Evolutionary conservation across 2,888 invertebrate genomes (phyloP).

Genomic region (Lasioglossum leucozonium): DNA sequence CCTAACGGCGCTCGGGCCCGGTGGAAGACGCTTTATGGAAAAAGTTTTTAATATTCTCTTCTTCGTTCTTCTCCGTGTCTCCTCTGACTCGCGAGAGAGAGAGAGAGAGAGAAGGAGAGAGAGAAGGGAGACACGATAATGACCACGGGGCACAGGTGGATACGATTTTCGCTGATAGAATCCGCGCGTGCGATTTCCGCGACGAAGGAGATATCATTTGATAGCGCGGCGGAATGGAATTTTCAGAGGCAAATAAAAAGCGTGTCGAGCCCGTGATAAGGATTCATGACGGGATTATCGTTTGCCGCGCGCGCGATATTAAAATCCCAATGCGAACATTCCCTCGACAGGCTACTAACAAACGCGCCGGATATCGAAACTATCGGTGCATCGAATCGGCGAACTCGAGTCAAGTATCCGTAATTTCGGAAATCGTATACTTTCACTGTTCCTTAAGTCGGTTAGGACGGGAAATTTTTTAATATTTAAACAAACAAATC

Average conservation of each 20-base stretch:
- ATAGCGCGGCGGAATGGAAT: constrained; percentile 37
- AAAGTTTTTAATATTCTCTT: constrained; percentile 71
- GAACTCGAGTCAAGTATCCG: too few relatives aligned
- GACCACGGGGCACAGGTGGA: constrained; percentile 67
- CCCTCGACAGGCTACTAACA: neutral
- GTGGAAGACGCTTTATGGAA: constrained; percentile 69
- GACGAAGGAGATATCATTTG: constrained; percentile 35
- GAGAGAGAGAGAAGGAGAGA: neutral
- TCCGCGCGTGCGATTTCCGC: constrained; percentile 22
- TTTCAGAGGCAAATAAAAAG: constrained; percentile 15
- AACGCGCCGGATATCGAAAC: neutral
- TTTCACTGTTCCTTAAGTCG: too few relatives aligned
- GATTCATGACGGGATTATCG: constrained; percentile 30
- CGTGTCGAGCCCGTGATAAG: neutral
- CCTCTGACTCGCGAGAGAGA: neutral
- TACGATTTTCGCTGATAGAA: constrained; percentile 68
- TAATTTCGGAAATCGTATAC: neutral
- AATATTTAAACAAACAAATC: too few relatives aligned
- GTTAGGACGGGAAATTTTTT: too few relatives aligned
- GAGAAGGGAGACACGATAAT: constrained; percentile 61
- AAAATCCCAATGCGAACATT: constrained; percentile 39
- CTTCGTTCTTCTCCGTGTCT: neutral
- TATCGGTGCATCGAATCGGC: too few relatives aligned
- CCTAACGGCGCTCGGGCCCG: constrained; percentile 47
- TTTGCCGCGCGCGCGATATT: constrained; percentile 51